Base-by-base conservation (phyloP, 30 jellyfish, hydroid and myxozoan species). In the Sanderia malayensis region DNA sequence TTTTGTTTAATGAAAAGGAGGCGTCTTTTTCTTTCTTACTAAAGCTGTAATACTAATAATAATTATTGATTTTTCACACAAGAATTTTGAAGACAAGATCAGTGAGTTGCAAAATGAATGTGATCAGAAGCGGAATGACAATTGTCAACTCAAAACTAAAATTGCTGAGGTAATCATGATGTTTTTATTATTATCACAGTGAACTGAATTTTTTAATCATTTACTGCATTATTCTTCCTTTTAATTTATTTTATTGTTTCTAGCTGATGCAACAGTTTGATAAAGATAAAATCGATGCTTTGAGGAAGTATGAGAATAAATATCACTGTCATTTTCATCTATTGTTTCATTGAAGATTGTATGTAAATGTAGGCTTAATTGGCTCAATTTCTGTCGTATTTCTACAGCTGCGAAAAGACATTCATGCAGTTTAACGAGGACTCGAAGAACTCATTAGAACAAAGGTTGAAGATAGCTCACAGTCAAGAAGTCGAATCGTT, bases 211-310 rank as follows among this genome's bases (percentile, higher is more conserved):
- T n/a, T n/a, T n/a, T n/a, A n/a, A n/a, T n/a, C n/a, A n/a, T n/a
- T n/a, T n/a, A n/a, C n/a, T n/a, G n/a, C n/a, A n/a, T n/a, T n/a
- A n/a, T n/a, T n/a, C n/a, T n/a, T n/a, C n/a, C 52, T 13, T 37
- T 6, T 37, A 6, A 37, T 37, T 37, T 37, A 4, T 77, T 31
- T 1, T 59, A 3, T 58, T 70, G n/a, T 41, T 41, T 24, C 18
- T 58, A 82, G 94, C 41, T 82, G 82, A 65, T 82, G 37, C 75
- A 65, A 58, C 80, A 70, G 26, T 64, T 67, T 49, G 94, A 82
- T 70, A 82, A 57, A 60, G 82, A 71, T 70, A 82, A 70, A 49
- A 19, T 71, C 6, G 94, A 62, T 1, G 80, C 81, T 2, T 15
- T 82, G 8, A 72, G 46, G 32, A 82, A 29, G 94, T 82, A 45